These are phyloP conservation scores for Andrena minutula DNA, from an alignment of 2,888 invertebrate species.

Conservation along the genomic window DNA sequence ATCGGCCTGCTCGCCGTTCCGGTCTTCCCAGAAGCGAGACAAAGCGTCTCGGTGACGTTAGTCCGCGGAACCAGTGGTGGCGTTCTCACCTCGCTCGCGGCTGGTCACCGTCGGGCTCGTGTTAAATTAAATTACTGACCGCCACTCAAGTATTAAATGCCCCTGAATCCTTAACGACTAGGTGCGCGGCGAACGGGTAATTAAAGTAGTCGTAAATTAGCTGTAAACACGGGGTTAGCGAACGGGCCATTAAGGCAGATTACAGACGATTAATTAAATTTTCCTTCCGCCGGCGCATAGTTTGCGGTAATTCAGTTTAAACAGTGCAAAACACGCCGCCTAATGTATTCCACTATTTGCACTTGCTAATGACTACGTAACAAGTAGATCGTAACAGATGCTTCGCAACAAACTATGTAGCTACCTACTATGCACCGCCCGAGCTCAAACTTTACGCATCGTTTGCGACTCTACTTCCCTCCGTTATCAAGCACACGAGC, in stretches of 20 bases:
- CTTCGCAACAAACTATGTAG: no score
- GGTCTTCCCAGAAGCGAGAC: slow-evolving; percentile 25
- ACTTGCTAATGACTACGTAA: background rate
- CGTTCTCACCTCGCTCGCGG: background rate
- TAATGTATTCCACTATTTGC: background rate
- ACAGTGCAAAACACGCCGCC: background rate
- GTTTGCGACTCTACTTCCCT: no score
- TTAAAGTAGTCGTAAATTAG: slow-evolving; percentile 5
- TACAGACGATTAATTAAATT: slow-evolving; percentile 1
- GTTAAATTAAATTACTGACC: background rate
- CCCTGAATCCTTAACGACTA: background rate
- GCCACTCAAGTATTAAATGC: background rate
- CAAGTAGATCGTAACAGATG: no score
- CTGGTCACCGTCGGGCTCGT: background rate
- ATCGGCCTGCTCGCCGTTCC: background rate
- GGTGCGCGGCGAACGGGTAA: background rate
- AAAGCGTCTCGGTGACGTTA: slow-evolving; percentile 16
- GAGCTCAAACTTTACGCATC: no score
- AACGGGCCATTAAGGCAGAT: background rate
- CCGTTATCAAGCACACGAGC: no score
- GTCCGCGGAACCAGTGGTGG: background rate
- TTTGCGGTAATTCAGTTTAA: background rate
- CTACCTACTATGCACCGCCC: no score
- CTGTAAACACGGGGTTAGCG: background rate
- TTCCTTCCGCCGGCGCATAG: background rate